These are phyloP conservation scores for Chrysemys picta DNA, from an alignment of 2,113 vertebrate genomes.

Conservation along the genomic window DNA sequence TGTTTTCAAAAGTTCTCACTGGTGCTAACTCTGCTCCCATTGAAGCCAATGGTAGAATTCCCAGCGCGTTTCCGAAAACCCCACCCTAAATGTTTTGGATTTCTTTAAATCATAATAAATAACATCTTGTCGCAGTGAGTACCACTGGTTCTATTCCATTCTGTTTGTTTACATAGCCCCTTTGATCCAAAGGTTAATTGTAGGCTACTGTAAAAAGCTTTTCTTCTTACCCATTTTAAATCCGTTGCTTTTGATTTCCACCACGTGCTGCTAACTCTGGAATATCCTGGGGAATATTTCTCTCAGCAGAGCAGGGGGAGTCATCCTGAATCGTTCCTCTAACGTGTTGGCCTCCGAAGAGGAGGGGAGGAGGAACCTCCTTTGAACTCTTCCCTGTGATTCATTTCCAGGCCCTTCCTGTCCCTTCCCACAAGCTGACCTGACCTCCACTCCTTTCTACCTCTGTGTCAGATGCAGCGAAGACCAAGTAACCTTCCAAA, in stretches of 20 bases:
- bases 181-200: neutral
- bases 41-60: accelerated
- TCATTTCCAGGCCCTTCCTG: conserved; percentile 22
- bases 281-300: neutral
- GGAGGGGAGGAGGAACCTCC: conserved; percentile 1
- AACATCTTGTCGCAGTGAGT: neutral
- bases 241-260: conserved; percentile 30
- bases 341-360: accelerated
- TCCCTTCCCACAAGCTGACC: conserved; percentile 12
- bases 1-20: accelerated
- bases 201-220: conserved; percentile 26
- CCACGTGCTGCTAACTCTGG: neutral
- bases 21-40: accelerated
- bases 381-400: neutral
- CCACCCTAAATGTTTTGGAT: neutral
- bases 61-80: neutral
- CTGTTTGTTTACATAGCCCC: neutral
- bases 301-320: neutral
- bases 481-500: neutral
- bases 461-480: neutral
- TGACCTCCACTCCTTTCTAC: neutral
- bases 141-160: neutral
- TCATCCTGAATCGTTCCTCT: conserved; percentile 25
- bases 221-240: conserved; percentile 42
- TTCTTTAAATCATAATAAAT: conserved; percentile 17